Base-by-base conservation (phyloP, 2,888 invertebrate genomes). In the Ochlodes sylvanus region DNA sequence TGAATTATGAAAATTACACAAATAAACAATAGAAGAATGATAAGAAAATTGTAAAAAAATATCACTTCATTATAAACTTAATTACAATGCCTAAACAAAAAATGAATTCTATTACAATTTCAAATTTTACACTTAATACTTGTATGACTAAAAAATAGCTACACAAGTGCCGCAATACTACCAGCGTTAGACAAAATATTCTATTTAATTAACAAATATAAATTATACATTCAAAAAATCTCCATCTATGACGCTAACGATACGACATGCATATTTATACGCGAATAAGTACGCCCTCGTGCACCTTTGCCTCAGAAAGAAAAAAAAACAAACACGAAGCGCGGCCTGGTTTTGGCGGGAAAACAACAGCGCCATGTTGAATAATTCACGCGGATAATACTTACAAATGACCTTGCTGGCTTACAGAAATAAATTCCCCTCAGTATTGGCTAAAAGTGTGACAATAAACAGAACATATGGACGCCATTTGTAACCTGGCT, bases 391-490 rank as follows among this genome's bases (percentile, higher is more conserved):
- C 74, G 75, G 75, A 68, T 82, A 81, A 83, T 82, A 67, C 80
- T 87, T 86, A 90, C 86, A 90, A 89, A 92, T 89, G 78, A 82
- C 79, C 78, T 81, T 78, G 75, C 72, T 76, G 73, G 79, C 79
- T 83, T 80, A 81, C 77, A 71, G 71, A 73, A 76, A 76, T 74
- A 72, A 67, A 67, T 67, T 67, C 67, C 67, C 67, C 67, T 42
- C 44, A 32, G 61, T 70, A 72, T 75, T 70, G 68, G 73, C 75
- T 76, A 75, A 75, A 77, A 75, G 69, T 68, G 73, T 76, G 78
- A 79, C 79, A 77, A 76, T 80, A 80, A 80, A 78, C 75, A 75
- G 75, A 77, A 83, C 84, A 83, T 82, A 85, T 84, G 84, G 81
- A 74, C 60, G 73, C 75, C 79, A 81, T 82, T 82, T 77, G 73